These are phyloP conservation scores for Drosophila pseudotakahashii DNA, from an alignment of 2,888 invertebrate genomes.

Conservation along the genomic window DNA sequence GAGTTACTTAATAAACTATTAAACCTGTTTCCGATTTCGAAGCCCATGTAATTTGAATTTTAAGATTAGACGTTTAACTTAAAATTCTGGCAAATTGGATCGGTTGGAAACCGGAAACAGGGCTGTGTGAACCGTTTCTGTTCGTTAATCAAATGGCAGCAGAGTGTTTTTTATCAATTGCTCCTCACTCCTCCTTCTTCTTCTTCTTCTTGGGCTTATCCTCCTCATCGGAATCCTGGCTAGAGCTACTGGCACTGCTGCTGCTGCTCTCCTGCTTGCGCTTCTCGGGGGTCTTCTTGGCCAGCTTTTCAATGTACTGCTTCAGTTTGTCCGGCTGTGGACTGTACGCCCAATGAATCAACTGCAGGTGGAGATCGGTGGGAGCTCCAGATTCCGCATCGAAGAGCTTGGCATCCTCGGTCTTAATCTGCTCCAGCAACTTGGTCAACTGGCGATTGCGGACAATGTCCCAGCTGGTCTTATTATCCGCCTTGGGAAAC, in stretches of 20 bases:
- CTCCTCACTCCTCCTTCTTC: conserved; percentile 43
- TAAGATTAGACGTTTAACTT: background rate
- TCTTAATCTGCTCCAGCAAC: conserved; percentile 86
- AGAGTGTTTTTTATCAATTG: background rate
- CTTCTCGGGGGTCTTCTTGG: conserved; percentile 71
- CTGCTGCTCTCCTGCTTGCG: conserved; percentile 62
- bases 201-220: conserved; percentile 66
- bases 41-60: background rate
- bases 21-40: conserved; percentile 14
- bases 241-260: conserved; percentile 42
- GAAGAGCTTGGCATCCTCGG: conserved; percentile 87
- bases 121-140: conserved; percentile 60
- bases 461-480: conserved; percentile 90
- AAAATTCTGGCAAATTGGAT: conserved; percentile 2
- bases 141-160: conserved; percentile 62
- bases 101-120: conserved; percentile 9
- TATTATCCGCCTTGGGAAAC: conserved; percentile 85
- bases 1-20: conserved; percentile 67
- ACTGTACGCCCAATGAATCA: conserved; percentile 91
- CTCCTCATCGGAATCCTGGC: conserved; percentile 50
- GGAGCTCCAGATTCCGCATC: conserved; percentile 88
- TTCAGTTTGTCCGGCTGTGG: conserved; percentile 89
- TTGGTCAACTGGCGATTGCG: conserved; percentile 87
- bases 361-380: conserved; percentile 87
- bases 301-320: conserved; percentile 84